Percentiles rank a stretch among this genome's conserved stretches.
Conservation (phyloP, 2,888 invertebrate genomes). For the Mechanitis mazaeus region DNA sequence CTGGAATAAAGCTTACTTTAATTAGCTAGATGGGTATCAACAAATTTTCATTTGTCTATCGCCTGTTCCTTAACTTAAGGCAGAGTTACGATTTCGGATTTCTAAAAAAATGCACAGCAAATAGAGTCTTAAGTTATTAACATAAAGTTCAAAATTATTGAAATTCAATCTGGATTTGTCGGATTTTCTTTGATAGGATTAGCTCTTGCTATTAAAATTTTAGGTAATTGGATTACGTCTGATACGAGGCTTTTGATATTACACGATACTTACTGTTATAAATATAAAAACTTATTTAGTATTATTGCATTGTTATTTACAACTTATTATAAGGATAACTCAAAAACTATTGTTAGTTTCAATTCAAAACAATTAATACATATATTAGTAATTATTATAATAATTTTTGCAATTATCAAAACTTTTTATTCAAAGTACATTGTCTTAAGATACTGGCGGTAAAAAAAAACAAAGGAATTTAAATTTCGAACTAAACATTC, state of each 20-base stretch:
- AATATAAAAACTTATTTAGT: not conserved
- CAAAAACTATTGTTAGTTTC: too few species aligned
- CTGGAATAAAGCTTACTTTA: conserved; percentile 34
- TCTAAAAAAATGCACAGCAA: not conserved
- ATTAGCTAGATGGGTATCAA: conserved; percentile 7
- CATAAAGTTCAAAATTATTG: conserved; percentile 34
- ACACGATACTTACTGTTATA: conserved; percentile 15
- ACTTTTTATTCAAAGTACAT: not conserved
- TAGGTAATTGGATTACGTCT: conserved; percentile 27
- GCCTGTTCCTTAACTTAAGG: conserved; percentile 8
- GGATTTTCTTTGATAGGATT: conserved; percentile 23
- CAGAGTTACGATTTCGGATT: conserved; percentile 9
- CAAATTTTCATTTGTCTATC: conserved; percentile 22
- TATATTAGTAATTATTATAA: not conserved
- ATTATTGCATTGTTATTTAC: not conserved
- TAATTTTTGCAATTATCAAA: not conserved
- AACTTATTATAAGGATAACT: too few species aligned
- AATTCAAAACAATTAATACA: too few species aligned
- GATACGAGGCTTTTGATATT: conserved; percentile 24
- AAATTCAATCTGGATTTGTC: conserved; percentile 9
- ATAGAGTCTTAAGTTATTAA: not conserved
- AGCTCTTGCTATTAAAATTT: conserved; percentile 24
- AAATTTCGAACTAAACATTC: conserved; percentile 35
- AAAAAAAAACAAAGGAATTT: conserved; percentile 13
- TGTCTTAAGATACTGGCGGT: not conserved